A percentile compares a stretch with the other conserved stretches of the same genome.
These are phyloP conservation scores for Pelvicachromis taeniatus DNA, from an alignment of 2,113 vertebrate species.

Conservation along the genomic window DNA sequence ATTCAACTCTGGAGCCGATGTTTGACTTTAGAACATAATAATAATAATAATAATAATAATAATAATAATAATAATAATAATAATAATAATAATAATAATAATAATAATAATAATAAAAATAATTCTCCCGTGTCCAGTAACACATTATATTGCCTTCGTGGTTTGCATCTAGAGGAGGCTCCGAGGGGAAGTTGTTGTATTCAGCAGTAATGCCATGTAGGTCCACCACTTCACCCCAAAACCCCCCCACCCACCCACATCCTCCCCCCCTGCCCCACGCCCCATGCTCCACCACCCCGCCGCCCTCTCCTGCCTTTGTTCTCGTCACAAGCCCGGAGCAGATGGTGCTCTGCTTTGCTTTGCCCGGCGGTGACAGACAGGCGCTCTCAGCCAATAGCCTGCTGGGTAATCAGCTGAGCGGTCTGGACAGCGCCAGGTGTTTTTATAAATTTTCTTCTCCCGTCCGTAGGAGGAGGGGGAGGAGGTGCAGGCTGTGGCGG, in stretches of 20 bases:
- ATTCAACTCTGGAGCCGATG: not conserved
- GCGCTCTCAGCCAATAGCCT: conserved; percentile 76
- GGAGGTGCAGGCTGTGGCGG: conserved; percentile 34
- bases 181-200: not conserved
- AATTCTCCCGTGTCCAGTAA: not conserved
- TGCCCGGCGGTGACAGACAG: conserved; percentile 57
- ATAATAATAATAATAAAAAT: too few relatives aligned
- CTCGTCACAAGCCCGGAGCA: conserved; percentile 73
- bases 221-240: not conserved
- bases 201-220: not conserved
- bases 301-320: conserved; percentile 73
- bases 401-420: conserved; percentile 81
- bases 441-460: conserved; percentile 61
- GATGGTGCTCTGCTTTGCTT: conserved; percentile 76
- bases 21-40: not conserved
- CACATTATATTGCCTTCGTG: not conserved
- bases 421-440: conserved; percentile 83
- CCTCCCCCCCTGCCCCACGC: not conserved
- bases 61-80: not conserved
- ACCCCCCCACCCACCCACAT: not conserved
- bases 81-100: not conserved
- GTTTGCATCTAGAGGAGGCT: not conserved
- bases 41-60: not conserved
- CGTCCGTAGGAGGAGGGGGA: conserved; percentile 61
- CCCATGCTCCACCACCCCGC: conserved; percentile 43